These are phyloP conservation scores for Tarsius wallacei DNA, from an alignment of 2,797 vertebrate species.

Conservation along the genomic window DNA sequence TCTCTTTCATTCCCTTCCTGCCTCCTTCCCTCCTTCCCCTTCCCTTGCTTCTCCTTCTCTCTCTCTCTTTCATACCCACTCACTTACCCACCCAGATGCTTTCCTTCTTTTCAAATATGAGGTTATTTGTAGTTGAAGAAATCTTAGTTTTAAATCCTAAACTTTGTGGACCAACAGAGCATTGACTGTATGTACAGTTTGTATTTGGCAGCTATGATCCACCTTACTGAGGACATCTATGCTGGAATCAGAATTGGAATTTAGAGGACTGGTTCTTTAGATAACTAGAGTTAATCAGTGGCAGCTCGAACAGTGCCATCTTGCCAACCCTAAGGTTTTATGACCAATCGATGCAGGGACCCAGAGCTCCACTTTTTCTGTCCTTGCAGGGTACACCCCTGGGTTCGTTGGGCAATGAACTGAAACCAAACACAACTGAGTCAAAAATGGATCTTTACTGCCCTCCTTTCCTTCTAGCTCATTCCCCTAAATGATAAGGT, in stretches of 20 bases:
- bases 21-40: no score
- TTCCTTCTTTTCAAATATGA: constrained; percentile 46
- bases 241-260: constrained; percentile 35
- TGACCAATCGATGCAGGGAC: not conserved
- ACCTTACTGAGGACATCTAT: not conserved
- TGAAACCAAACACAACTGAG: constrained; percentile 40
- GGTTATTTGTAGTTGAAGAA: constrained; percentile 25
- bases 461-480: not conserved
- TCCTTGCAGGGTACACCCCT: not conserved
- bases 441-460: constrained; percentile 31
- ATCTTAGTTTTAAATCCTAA: not conserved
- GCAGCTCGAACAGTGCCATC: not conserved
- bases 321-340: not conserved
- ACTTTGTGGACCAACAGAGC: not conserved
- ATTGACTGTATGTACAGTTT: not conserved
- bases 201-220: not conserved
- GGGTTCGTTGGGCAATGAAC: not conserved
- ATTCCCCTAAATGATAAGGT: not conserved
- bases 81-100: not conserved
- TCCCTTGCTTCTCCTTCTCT: not conserved
- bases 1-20: no score
- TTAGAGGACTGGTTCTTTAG: constrained; percentile 33
- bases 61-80: not conserved
- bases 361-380: not conserved
- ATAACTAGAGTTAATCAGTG: constrained; percentile 50